Evolutionary conservation across 2,888 invertebrate species (phyloP).

Genomic region (Tortricodes alternella): DNA sequence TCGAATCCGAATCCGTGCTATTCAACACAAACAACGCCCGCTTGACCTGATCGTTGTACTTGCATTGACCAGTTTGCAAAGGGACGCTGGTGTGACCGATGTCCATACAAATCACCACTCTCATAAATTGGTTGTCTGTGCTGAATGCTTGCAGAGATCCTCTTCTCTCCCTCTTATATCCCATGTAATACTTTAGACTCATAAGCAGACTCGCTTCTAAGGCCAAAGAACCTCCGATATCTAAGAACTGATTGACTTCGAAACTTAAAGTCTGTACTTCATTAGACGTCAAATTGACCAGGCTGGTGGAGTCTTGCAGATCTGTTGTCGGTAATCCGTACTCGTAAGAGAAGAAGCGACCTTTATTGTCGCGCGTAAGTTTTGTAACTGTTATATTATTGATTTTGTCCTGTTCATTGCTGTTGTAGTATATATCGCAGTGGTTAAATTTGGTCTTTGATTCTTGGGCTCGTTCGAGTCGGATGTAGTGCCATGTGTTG

Average conservation of each 20-base stretch:
- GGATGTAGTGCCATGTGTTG: constrained; percentile 83
- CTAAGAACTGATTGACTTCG: constrained; percentile 85
- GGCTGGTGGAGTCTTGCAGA: constrained; percentile 84
- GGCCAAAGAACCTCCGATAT: constrained; percentile 91
- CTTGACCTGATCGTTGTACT: constrained; percentile 74
- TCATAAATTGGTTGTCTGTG: constrained; percentile 76
- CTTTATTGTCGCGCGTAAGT: constrained; percentile 83
- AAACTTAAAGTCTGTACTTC: constrained; percentile 87
- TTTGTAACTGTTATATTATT: constrained; percentile 57
- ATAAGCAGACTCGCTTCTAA: constrained; percentile 87
- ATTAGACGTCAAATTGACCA: constrained; percentile 86
- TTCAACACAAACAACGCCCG: constrained; percentile 85
- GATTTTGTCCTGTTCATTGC: constrained; percentile 50
- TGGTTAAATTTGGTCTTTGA: constrained; percentile 55
- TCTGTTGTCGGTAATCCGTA: constrained; percentile 86
- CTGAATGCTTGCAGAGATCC: constrained; percentile 62
- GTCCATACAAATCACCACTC: constrained; percentile 84
- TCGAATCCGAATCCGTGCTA: constrained; percentile 84
- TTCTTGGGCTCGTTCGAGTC: constrained; percentile 47
- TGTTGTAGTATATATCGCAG: constrained; percentile 61
- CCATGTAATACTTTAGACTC: constrained; percentile 78
- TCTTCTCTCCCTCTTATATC: constrained; percentile 59
- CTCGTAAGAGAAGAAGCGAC: constrained; percentile 89
- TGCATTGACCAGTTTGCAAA: constrained; percentile 84
- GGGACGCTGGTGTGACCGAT: constrained; percentile 83